Evolutionary conservation across 2,888 invertebrate genomes (phyloP).

Genomic region (Diachrysia chrysitis): DNA sequence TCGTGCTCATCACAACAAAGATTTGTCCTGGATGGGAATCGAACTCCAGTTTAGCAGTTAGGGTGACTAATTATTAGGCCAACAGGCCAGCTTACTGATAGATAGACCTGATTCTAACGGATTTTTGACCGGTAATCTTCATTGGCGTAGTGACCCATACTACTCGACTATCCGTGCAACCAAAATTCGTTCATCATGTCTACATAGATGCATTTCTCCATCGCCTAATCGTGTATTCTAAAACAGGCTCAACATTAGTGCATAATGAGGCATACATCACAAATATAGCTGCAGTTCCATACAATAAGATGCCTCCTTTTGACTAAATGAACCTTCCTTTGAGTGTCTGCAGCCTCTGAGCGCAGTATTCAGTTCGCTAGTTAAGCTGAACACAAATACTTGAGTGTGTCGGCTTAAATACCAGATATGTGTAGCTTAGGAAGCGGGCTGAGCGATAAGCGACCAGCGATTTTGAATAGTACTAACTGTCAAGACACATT

Average conservation of each 20-base stretch:
- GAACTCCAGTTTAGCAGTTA: no score
- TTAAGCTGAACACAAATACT: conserved; percentile 66
- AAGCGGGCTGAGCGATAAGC: conserved; percentile 9
- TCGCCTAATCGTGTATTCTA: background rate
- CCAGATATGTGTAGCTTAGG: conserved; percentile 60
- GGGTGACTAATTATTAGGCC: no score
- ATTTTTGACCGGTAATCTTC: no score
- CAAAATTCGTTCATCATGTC: no score
- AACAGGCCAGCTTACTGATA: no score
- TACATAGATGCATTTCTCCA: background rate
- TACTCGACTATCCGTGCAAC: no score
- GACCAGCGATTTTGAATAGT: conserved; percentile 19
- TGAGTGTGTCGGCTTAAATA: conserved; percentile 62
- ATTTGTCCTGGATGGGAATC: no score
- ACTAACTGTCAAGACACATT: background rate
- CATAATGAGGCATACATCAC: conserved; percentile 7
- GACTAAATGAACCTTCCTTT: conserved; percentile 59
- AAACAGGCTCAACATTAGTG: conserved; percentile 10
- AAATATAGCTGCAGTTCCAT: conserved; percentile 8
- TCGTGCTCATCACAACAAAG: no score
- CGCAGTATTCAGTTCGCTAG: conserved; percentile 57
- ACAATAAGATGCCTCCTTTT: conserved; percentile 43
- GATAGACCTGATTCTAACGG: no score
- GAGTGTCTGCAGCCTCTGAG: conserved; percentile 25
- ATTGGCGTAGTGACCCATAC: no score